Evolutionary conservation across 1,140 invertebrate species (phyloP).

Genomic region (Formica selysi): DNA sequence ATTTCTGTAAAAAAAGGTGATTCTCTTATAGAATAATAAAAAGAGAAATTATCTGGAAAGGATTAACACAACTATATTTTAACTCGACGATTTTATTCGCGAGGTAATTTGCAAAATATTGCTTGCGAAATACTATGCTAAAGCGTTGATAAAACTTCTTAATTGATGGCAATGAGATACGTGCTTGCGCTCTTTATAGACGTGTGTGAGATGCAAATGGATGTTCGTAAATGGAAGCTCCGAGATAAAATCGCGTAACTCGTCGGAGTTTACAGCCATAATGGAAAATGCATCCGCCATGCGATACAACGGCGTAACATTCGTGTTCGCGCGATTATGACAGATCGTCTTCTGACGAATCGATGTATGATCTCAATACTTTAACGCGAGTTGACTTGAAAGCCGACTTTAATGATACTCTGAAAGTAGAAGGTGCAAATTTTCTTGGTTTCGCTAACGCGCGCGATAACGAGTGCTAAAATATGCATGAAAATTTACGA

Average conservation of each 20-base stretch:
- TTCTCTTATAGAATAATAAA: not conserved
- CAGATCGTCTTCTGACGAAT: not conserved
- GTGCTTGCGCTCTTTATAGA: constrained; percentile 18
- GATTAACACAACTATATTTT: not conserved
- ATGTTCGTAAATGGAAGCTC: constrained; percentile 6
- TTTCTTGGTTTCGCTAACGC: not conserved
- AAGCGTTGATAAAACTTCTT: constrained; percentile 27
- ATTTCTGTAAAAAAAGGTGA: not conserved
- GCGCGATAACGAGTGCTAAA: constrained; percentile 19
- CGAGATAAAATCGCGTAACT: constrained; percentile 36
- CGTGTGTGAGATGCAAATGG: constrained; percentile 36
- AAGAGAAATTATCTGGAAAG: not conserved
- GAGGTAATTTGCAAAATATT: constrained; percentile 26
- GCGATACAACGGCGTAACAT: not conserved
- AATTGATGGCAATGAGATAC: constrained; percentile 32
- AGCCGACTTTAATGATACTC: not conserved
- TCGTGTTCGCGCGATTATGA: not conserved
- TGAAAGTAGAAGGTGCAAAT: not conserved
- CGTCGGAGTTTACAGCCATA: not conserved
- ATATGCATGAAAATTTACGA: constrained; percentile 32
- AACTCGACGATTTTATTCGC: constrained; percentile 11
- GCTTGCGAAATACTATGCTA: constrained; percentile 17
- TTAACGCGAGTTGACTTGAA: not conserved
- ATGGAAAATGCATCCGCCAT: constrained; percentile 28
- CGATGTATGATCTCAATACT: constrained; percentile 8